A percentile compares a stretch with the other conserved stretches of the same genome.
Conservation (phyloP, 2,888 invertebrate genomes). For the Biston stratarius region DNA sequence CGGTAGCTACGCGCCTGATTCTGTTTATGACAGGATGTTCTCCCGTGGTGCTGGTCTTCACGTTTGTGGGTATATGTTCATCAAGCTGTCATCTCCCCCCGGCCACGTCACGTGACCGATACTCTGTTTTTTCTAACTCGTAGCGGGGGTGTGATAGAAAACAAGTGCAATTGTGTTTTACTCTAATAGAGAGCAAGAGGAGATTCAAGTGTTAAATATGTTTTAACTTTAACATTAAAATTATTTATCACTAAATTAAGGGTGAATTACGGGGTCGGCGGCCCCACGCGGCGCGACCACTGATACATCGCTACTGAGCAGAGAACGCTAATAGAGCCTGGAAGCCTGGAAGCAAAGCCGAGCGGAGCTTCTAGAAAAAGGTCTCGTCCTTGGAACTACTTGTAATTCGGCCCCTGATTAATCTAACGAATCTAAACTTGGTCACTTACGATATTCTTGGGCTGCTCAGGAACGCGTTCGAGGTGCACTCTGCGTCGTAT, state of each 20-base stretch:
- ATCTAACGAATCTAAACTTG: too few species aligned
- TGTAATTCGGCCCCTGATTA: too few species aligned
- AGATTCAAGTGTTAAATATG: slow-evolving; percentile 28
- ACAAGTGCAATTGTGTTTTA: slow-evolving; percentile 48
- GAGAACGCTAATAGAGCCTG: too few species aligned
- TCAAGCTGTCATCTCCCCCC: background rate
- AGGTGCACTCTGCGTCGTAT: too few species aligned
- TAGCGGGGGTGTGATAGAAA: slow-evolving; percentile 36
- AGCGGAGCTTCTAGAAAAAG: too few species aligned
- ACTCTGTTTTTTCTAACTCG: slow-evolving; percentile 23
- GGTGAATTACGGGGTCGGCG: slow-evolving; percentile 22
- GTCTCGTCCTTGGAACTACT: too few species aligned
- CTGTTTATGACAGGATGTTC: too few species aligned
- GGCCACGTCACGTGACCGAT: slow-evolving; percentile 1
- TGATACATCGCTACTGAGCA: background rate
- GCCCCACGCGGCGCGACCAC: background rate
- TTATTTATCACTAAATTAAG: slow-evolving; percentile 49
- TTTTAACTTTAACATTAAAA: slow-evolving; percentile 36
- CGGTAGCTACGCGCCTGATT: too few species aligned
- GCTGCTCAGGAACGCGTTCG: background rate
- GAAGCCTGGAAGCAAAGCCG: too few species aligned
- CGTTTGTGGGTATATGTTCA: too few species aligned
- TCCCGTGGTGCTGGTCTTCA: too few species aligned
- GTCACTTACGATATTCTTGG: too few species aligned
- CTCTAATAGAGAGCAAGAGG: slow-evolving; percentile 22